Base-by-base conservation (phyloP, 2,888 invertebrate genomes). In the Bhutanitis thaidina region DNA sequence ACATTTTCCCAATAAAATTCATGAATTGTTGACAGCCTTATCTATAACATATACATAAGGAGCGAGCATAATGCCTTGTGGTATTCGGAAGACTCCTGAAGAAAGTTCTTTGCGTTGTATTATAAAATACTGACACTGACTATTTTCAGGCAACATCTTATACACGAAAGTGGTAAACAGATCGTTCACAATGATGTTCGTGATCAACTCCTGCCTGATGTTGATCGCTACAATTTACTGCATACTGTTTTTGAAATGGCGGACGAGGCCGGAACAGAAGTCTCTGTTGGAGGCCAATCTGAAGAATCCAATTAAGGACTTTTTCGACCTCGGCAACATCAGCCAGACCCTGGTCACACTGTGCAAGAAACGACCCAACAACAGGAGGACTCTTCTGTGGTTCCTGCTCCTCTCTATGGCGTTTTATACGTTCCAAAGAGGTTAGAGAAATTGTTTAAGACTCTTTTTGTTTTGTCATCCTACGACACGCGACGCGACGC, bases 371-470 rank as follows among this genome's bases (percentile, higher is more conserved):
- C 87, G 96, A 9, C 66, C 81, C 0, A 84, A 90, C 4, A 90
- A 91, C 53, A 81, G 92, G 8, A 90, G 94, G 56, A 67, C 91
- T 29, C 94, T 93, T 58, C 74, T 96, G 2, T 91, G 93, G 77
- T 82, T 95, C 32, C 75, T 96, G n/a, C 90, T 96, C 9, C 64
- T 93, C 8, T 91, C 93, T 13, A 95, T 96, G 95, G 93, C 92
- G 0, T 85, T 95, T 43, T 96, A 96, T 64, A 94, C 95, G 43
- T 96, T 95, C 70, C 95, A 96, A 75, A 91, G 96, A 69, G 91
- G 91, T 91, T 59, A 60, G 66, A 64, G 30, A 40, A 38, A 13
- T 9, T 20, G 9, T 12, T 34, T 27, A 27, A 4, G 27, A 8
- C 27, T 8, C 7, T 27, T 8, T 27, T 27, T 27, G 27, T 27